Base-by-base conservation (phyloP, 2,797 vertebrate species). In the Megalops cyprinoides region DNA sequence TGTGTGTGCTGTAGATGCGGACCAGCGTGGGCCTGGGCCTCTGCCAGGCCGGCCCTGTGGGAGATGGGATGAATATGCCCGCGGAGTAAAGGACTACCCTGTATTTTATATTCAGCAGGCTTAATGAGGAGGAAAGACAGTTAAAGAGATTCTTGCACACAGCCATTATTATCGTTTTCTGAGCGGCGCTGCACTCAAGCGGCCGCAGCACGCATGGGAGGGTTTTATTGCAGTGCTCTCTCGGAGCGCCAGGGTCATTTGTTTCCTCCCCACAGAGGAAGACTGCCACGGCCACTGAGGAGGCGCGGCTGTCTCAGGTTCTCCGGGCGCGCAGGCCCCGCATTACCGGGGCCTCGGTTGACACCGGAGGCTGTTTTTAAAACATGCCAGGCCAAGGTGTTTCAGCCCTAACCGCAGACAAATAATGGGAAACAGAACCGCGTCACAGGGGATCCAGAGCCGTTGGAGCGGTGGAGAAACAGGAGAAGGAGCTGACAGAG, bases 111-210 rank as follows among this genome's bases (percentile, higher is more conserved):
- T 56, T 71, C 46, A 56, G 39, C 14, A 44, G 74, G 74, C 25
- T 77, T 77, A 81, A 81, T 76, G 74, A 81, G 75, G 62, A 71
- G 53, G 65, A 82, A 78, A 58, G 39, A n/a, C 58, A 28, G 75
- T 58, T 73, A 77, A 71, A 77, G 75, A 44, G 80, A 53, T 51
- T 44, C 62, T 71, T 25, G 65, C 75, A 20, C 39, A 62, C 39
- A 23, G 53, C n/a, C 55, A 44, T 79, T 71, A 79, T 55, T 42
- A 56, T 81, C 74, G 49, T 77, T 73, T 44, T 75, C 39, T 58
- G 51, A 58, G n/a, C 34, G 2, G 12, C 7, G 74, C 74, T 23
- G n/a, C 51, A 4, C 39, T 37, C 23, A 7, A 62, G 60, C 46
- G 23, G 58, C 37, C 12, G 60, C 42, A 39, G 25, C 46, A 25